Evolutionary conservation across 2,888 invertebrate species (phyloP), one percentile per base, ranked within the genome.

Genomic region (Apamea anceps): DNA sequence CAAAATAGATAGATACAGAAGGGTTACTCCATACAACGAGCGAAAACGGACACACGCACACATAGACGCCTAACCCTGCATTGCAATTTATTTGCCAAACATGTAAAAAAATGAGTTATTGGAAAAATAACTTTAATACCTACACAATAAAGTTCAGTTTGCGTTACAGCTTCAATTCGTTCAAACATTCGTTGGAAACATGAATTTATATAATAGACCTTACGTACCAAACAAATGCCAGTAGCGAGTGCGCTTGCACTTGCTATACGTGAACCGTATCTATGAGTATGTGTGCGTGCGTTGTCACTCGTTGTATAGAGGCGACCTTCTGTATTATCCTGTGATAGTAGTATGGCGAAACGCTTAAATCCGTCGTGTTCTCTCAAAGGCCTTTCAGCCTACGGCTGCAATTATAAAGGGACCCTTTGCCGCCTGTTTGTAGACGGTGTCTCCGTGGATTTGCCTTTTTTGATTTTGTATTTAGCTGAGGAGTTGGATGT

Each of bases 321-420:
- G 5, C 0, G 1, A 21, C 37, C 80, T 80, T 80, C 83, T 82
- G 65, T 66, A 21, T 0, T 66, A 12, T 51, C 8, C 12, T n/a
- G 21, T 8, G 7, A 10, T 21, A 48, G 48, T 51, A 66, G n/a
- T 67, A 88, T 62, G 70, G 73, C 6, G 60, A 70, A 89, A 75
- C 83, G 76, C 75, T 88, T 82, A 88, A 89, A 84, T 75, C 84
- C 68, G 72, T 72, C 75, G 76, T 71, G 84, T 88, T 77, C 76
- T 73, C 79, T 89, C 88, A 88, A 88, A 88, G 89, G 90, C 86
- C 65, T 84, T 88, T 81, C 77, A 82, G 90, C 88, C 88, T 81
- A 77, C 80, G 86, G 88, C 81, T 72, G 82, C 90, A 88, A 88
- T 88, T 88, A 88, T 88, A 85, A 88, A 80, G 80, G 62, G 81